phyloP scores from a whole-genome alignment of 2,113 vertebrate species.

The Seriola aureovittata region DNA sequence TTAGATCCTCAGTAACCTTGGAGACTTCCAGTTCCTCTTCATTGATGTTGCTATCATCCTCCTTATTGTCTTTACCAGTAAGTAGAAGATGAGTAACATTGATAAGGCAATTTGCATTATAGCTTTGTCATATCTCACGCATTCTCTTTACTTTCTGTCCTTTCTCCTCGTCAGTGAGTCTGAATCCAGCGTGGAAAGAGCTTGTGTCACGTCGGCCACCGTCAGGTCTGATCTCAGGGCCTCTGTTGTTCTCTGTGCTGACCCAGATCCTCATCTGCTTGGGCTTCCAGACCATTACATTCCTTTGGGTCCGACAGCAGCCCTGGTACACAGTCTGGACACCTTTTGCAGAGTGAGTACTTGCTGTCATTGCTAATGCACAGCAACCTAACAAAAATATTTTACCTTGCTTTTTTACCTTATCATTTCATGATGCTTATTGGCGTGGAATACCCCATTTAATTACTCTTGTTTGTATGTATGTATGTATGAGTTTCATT shows the following conservation, averaged over 20 bases:
- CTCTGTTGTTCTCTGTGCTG: slow-evolving; percentile 94
- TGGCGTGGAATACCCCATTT: not conserved
- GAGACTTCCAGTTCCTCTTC: slow-evolving; percentile 99
- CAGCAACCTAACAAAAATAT: not conserved
- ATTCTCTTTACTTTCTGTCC: not conserved
- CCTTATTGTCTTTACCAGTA: slow-evolving; percentile 97
- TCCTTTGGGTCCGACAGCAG: slow-evolving; percentile 91
- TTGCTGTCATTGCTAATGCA: not conserved
- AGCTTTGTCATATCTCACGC: accelerated
- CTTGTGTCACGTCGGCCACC: slow-evolving; percentile 93
- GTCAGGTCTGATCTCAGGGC: slow-evolving; percentile 94
- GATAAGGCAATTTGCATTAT: not conserved
- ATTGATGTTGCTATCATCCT: slow-evolving; percentile 98
- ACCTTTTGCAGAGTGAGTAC: slow-evolving; percentile 88
- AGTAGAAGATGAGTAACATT: slow-evolving; percentile 75
- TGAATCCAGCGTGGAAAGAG: slow-evolving; percentile 96
- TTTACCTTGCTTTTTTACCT: not conserved
- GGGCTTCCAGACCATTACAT: slow-evolving; percentile 92
- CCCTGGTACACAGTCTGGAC: slow-evolving; percentile 90
- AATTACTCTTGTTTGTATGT: not conserved
- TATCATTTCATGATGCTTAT: not conserved
- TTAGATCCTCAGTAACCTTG: slow-evolving; percentile 95
- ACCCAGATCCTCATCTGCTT: slow-evolving; percentile 95
- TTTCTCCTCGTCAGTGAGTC: slow-evolving; percentile 89
- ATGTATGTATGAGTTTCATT: not conserved